Evolutionary conservation across 2,113 vertebrate genomes (phyloP), one percentile per base, ranked within the genome.

Genomic region (Spheniscus mendiculus): DNA sequence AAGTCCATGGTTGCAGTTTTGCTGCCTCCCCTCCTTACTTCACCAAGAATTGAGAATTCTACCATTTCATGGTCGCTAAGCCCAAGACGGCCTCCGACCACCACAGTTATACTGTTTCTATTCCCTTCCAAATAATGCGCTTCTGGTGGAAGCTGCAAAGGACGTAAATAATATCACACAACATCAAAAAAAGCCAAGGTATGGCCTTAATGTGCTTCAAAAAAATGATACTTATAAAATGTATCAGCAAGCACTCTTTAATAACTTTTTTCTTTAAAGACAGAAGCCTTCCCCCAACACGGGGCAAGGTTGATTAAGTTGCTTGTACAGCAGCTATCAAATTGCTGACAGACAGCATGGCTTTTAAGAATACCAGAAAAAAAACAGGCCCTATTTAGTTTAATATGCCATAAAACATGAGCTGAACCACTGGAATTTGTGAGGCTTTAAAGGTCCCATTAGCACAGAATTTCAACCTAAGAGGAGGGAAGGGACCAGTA

Each of bases 51-150:
- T n/a, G n/a, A n/a, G n/a, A n/a, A n/a, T n/a, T n/a, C n/a, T n/a
- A n/a, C n/a, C n/a, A n/a, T n/a, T n/a, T n/a, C n/a, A n/a, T n/a
- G n/a, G n/a, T n/a, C n/a, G n/a, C n/a, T n/a, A n/a, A n/a, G n/a
- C n/a, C n/a, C n/a, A n/a, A n/a, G n/a, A n/a, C n/a, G n/a, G n/a
- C n/a, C n/a, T n/a, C n/a, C n/a, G n/a, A n/a, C n/a, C n/a, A n/a
- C n/a, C n/a, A n/a, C n/a, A n/a, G n/a, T n/a, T 58, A 25, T 1
- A 52, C 7, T 29, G 10, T 44, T 89, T 83, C 58, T 66, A 16
- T 38, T 74, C 6, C 44, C 6, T 55, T 86, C 40, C 36, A 74
- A 56, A 12, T 5, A 15, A 56, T 0, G 0, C 4, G 8, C 9
- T 80, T 56, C 26, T 44, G 30, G 15, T 63, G 10, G 30, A 89